phyloP scores from a whole-genome alignment of 2,888 invertebrate species.

The Drosophila yooni region DNA sequence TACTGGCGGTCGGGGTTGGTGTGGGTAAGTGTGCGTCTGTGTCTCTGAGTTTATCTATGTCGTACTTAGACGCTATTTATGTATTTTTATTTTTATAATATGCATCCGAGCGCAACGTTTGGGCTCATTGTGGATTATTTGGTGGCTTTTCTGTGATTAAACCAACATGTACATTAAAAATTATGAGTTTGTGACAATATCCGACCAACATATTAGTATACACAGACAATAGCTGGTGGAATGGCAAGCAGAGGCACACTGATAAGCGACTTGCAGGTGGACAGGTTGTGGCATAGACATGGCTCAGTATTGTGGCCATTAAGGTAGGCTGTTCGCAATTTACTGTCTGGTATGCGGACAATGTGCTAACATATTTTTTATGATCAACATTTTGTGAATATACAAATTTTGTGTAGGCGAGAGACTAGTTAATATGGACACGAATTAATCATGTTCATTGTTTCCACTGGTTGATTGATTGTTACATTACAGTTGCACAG shows the following conservation, averaged over 20 bases:
- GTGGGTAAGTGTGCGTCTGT: constrained; percentile 28
- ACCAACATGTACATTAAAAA: constrained; percentile 37
- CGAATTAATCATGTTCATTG: constrained; percentile 81
- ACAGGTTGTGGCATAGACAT: constrained; percentile 1
- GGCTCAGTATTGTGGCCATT: constrained; percentile 52
- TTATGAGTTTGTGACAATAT: constrained; percentile 51
- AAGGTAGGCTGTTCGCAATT: constrained; percentile 65
- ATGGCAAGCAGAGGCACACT: background rate
- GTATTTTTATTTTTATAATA: constrained; percentile 62
- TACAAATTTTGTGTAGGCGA: constrained; percentile 4
- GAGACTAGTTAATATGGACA: constrained; percentile 79
- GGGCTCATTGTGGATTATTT: constrained; percentile 27
- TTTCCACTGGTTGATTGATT: constrained; percentile 76
- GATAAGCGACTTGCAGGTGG: constrained; percentile 53
- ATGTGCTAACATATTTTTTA: constrained; percentile 68
- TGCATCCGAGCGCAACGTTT: constrained; percentile 36
- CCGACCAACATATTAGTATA: constrained; percentile 19
- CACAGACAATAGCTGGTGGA: constrained; percentile 2
- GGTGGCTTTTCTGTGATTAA: constrained; percentile 8
- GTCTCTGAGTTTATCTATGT: constrained; percentile 72
- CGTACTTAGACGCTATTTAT: constrained; percentile 75
- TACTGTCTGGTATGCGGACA: constrained; percentile 31
- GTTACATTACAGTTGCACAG: constrained; percentile 37
- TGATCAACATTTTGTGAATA: constrained; percentile 17
- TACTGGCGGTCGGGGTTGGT: background rate